Base-by-base conservation (phyloP, 2,888 invertebrate genomes). In the Athetis lepigone region DNA sequence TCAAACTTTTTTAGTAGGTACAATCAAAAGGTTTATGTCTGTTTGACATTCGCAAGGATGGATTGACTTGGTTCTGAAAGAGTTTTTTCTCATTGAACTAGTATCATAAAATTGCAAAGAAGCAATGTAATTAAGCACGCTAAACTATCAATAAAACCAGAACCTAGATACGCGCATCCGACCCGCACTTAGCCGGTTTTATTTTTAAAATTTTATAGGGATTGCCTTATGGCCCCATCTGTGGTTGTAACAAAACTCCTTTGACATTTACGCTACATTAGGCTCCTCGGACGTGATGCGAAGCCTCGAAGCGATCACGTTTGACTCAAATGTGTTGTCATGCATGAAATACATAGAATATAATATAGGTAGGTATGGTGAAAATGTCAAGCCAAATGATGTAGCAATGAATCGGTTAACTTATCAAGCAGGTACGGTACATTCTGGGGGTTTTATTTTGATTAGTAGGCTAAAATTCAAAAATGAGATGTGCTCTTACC, bases 211-310 rank as follows among this genome's bases (percentile, higher is more conserved):
- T 39, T 50, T 51, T 37, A 51, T 13, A 16, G 7, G 9, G 29
- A 23, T 11, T 11, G 18, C 2, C 33, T 55, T 37, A 37, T 8
- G n/a, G 50, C 7, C 19, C 18, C 23, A 9, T 39, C 39, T 65
- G 73, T 42, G 77, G 72, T 58, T 60, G 71, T 55, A 71, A 76
- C 39, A 51, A 23, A 73, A 71, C 40, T 55, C 73, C 50, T 2
- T 42, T 73, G 73, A 55, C 54, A 73, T 76, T 73, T 71, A 73
- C 77, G 66, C 60, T 55, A 61, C 72, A 58, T 73, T 73, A 71
- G 25, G 2, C 43, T 40, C 51, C 51, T 19, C 56, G 29, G n/a
- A 56, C 33, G 47, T 27, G 52, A 52, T n/a, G 56, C 5, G 61
- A 69, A 69, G 47, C 69, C 52, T 52, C 43, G 39, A 18, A 37